A percentile compares a stretch with the other conserved stretches of the same genome.
phyloP scores from a whole-genome alignment of 2,888 invertebrate species.

The Mylabris sibirica region DNA sequence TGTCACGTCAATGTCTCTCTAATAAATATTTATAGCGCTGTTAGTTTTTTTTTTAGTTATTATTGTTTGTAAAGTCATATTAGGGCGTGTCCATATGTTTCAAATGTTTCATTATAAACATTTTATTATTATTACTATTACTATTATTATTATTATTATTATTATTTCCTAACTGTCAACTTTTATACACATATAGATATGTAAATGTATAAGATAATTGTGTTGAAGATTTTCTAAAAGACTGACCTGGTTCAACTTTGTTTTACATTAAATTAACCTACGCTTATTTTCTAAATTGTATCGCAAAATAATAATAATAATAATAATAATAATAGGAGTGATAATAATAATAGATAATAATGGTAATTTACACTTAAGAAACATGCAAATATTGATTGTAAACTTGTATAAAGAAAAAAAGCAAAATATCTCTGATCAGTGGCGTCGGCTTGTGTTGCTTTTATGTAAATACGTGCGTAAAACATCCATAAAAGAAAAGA shows the following conservation, averaged over 20 bases:
- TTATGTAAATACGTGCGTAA: too few species aligned
- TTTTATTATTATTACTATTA: conserved; percentile 26
- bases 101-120: conserved; percentile 30
- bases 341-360: neutral
- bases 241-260: conserved; percentile 7
- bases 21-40: conserved; percentile 36
- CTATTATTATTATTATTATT: too few species aligned
- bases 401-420: neutral
- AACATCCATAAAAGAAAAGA: too few species aligned
- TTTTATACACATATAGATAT: too few species aligned
- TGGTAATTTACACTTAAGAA: neutral
- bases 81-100: conserved; percentile 37
- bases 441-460: too few species aligned
- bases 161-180: too few species aligned
- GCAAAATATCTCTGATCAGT: too few species aligned
- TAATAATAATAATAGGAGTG: neutral
- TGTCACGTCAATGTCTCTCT: conserved; percentile 30
- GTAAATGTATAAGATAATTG: neutral
- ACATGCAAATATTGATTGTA: neutral
- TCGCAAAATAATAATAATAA: neutral
- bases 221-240: conserved; percentile 5
- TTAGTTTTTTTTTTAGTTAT: conserved; percentile 18
- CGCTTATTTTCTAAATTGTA: neutral
- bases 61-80: conserved; percentile 34
- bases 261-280: conserved; percentile 1